phyloP scores from a whole-genome alignment of 1,140 invertebrate species.

The Colletes latitarsis region DNA sequence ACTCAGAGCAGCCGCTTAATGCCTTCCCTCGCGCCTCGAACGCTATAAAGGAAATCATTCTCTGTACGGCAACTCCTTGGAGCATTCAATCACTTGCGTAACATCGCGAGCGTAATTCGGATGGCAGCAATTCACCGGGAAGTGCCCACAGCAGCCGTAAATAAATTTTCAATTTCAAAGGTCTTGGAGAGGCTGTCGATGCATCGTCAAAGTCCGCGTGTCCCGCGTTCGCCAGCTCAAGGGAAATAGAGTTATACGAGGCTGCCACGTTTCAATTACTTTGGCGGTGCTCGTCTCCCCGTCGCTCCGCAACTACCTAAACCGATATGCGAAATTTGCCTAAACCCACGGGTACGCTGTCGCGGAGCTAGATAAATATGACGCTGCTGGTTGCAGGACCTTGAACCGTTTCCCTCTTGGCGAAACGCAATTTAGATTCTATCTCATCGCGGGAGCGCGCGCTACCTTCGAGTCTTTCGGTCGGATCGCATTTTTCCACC shows the following conservation, averaged over 20 bases:
- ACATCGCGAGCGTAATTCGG: background rate
- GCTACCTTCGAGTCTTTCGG: conserved; percentile 35
- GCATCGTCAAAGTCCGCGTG: background rate
- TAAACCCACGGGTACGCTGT: conserved; percentile 46
- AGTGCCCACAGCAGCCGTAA: background rate
- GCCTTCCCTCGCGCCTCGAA: no score
- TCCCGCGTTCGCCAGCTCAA: background rate
- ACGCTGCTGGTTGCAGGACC: conserved; percentile 18
- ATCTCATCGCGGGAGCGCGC: conserved; percentile 36
- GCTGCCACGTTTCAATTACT: conserved; percentile 54
- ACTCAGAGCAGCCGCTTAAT: no score
- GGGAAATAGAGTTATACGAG: conserved; percentile 31
- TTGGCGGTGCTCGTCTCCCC: conserved; percentile 7
- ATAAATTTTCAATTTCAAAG: background rate
- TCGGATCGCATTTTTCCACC: conserved; percentile 18
- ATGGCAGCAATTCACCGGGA: no score
- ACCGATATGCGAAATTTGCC: conserved; percentile 58
- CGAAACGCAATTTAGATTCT: conserved; percentile 60
- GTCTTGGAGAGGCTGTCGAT: background rate
- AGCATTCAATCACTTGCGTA: no score
- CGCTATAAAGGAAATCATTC: no score
- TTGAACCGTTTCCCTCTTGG: conserved; percentile 32
- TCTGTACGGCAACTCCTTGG: no score
- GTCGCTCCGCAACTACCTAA: conserved; percentile 31
- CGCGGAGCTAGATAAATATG: conserved; percentile 61